Evolutionary conservation across 1,140 invertebrate species (phyloP).

Genomic region (Drosophila oshimai): DNA sequence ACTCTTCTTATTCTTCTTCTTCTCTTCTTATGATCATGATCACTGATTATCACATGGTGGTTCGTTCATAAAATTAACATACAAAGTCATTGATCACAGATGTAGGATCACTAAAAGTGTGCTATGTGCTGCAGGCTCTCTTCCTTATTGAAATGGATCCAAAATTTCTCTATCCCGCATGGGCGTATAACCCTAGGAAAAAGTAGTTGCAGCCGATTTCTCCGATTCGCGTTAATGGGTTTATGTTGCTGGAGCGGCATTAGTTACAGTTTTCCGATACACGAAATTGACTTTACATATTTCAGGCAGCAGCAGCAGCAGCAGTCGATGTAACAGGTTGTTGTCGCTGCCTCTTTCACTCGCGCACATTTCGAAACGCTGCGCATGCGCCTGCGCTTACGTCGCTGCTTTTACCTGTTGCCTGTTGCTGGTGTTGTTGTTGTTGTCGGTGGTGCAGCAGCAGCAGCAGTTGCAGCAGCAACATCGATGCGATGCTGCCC

Average conservation of each 20-base stretch:
- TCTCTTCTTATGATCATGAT: too few species aligned
- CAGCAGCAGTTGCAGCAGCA: neutral
- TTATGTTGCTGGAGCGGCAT: slow-evolving; percentile 54
- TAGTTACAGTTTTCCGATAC: slow-evolving; percentile 75
- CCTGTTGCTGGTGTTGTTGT: slow-evolving; percentile 38
- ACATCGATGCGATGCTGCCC: neutral
- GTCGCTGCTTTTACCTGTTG: slow-evolving; percentile 60
- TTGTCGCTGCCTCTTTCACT: slow-evolving; percentile 20
- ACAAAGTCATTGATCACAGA: too few species aligned
- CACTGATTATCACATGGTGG: too few species aligned
- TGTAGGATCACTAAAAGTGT: too few species aligned
- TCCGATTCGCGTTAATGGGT: slow-evolving; percentile 37
- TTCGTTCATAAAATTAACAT: too few species aligned
- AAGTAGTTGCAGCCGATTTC: neutral
- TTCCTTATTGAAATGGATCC: too few species aligned
- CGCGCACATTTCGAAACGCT: slow-evolving; percentile 28
- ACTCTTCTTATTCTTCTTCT: too few species aligned
- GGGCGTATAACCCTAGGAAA: neutral
- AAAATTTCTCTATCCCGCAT: neutral
- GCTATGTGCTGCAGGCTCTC: too few species aligned
- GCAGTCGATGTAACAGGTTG: slow-evolving; percentile 67
- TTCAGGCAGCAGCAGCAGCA: slow-evolving; percentile 56
- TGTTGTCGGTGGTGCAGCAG: slow-evolving; percentile 1
- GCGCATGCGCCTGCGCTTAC: slow-evolving; percentile 13
- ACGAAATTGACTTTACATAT: slow-evolving; percentile 75